Percentiles rank a stretch among this genome's conserved stretches.
phyloP scores from a whole-genome alignment of 1,140 invertebrate genomes.

The Kradibia gibbosae region DNA sequence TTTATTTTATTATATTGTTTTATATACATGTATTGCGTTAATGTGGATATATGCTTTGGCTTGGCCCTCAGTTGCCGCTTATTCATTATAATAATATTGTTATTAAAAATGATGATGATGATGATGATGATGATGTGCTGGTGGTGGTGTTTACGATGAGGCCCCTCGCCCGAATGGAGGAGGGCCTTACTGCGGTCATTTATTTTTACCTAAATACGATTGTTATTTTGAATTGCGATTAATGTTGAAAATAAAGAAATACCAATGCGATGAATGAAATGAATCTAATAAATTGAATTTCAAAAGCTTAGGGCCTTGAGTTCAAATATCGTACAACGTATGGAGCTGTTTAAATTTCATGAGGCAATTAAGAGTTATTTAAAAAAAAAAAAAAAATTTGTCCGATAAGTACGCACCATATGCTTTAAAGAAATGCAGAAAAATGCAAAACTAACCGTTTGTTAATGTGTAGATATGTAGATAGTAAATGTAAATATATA shows the following conservation, averaged over 20 bases:
- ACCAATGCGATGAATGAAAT: neutral
- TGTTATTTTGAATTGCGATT: conserved; percentile 41
- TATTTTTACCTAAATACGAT: conserved; percentile 45
- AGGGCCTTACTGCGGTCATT: conserved; percentile 19
- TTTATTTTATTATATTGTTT: conserved; percentile 63
- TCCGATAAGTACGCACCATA: conserved; percentile 28
- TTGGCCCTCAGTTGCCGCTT: neutral
- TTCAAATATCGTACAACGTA: conserved; percentile 8
- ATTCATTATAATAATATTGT: neutral
- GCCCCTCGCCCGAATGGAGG: neutral
- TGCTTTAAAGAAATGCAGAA: conserved; percentile 51
- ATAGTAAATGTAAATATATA: conserved; percentile 71
- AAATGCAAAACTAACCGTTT: conserved; percentile 68
- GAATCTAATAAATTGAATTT: conserved; percentile 30
- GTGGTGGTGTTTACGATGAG: conserved; percentile 1
- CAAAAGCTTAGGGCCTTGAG: conserved; percentile 15
- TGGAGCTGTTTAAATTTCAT: neutral
- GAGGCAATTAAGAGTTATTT: neutral
- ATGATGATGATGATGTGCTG: neutral
- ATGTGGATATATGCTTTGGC: conserved; percentile 7
- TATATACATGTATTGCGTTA: conserved; percentile 47
- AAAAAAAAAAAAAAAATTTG: conserved; percentile 34
- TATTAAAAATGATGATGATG: neutral
- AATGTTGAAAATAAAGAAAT: neutral
- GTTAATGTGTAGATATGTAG: conserved; percentile 74